A percentile compares a stretch with the other conserved stretches of the same genome.
Evolutionary conservation across 2,797 vertebrate genomes (phyloP).

Genomic region (Peromyscus nudipes): DNA sequence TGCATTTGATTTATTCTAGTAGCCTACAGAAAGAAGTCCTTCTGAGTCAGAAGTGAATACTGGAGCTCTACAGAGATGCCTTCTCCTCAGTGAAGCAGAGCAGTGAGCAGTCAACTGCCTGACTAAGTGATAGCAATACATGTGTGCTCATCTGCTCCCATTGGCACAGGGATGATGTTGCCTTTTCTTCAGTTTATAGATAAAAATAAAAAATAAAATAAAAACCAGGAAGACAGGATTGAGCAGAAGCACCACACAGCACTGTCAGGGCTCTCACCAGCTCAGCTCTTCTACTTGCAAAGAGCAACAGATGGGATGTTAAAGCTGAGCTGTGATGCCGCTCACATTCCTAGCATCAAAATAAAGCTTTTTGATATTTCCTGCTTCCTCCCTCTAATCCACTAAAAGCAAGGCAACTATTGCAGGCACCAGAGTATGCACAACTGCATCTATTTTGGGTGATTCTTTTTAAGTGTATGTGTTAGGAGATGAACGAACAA

Average conservation of each 20-base stretch:
- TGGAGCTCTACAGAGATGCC: slow-evolving; percentile 23
- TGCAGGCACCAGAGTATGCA: slow-evolving; percentile 48
- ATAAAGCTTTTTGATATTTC: slow-evolving; percentile 59
- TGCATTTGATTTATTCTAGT: not conserved
- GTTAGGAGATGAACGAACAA: slow-evolving; percentile 64
- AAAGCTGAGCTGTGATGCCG: slow-evolving; percentile 53
- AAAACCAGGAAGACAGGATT: not conserved
- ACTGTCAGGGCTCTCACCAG: slow-evolving; percentile 23
- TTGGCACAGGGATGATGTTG: slow-evolving; percentile 70
- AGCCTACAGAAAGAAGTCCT: not conserved
- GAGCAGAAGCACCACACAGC: slow-evolving; percentile 27
- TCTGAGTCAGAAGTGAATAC: not conserved
- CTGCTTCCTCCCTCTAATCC: slow-evolving; percentile 64
- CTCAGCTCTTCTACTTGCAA: slow-evolving; percentile 53
- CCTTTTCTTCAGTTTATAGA: slow-evolving; percentile 65
- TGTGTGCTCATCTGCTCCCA: slow-evolving; percentile 72
- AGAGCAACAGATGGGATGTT: slow-evolving; percentile 29
- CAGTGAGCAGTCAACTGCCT: slow-evolving; percentile 62
- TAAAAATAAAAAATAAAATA: slow-evolving; percentile 24
- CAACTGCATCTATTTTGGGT: slow-evolving; percentile 49
- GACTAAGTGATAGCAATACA: slow-evolving; percentile 59
- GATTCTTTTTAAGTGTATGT: slow-evolving; percentile 36
- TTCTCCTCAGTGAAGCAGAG: slow-evolving; percentile 51
- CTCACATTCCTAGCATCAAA: slow-evolving; percentile 74
- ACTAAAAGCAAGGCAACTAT: slow-evolving; percentile 62